Conservation (phyloP, 2,113 vertebrate species). For the Alosa alosa region DNA sequence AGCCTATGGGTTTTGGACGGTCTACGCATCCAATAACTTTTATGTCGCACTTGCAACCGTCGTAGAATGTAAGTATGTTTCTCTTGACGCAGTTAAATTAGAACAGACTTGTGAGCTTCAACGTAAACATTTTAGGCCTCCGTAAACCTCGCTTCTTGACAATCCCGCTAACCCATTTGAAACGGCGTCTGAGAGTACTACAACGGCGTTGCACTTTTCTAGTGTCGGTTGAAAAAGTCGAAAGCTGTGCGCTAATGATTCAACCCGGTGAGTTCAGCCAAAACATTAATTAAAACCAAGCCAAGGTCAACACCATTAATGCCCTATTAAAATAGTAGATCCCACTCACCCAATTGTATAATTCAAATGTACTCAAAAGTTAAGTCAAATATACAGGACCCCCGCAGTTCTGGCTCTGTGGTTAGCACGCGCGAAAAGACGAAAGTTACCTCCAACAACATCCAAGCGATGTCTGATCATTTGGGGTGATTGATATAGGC, state of each 20-base stretch:
- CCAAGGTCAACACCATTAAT: slow-evolving; percentile 67
- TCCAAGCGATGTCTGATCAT: background rate
- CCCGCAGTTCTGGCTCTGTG: background rate
- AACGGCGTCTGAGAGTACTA: background rate
- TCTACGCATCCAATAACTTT: background rate
- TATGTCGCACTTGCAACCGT: background rate
- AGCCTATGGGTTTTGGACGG: background rate
- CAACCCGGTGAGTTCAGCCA: slow-evolving; percentile 34
- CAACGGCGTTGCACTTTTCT: background rate
- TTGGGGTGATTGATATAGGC: background rate
- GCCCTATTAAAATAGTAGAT: slow-evolving; percentile 43
- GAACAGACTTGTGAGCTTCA: background rate
- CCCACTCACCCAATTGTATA: background rate
- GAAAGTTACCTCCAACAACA: background rate
- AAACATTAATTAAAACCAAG: slow-evolving; percentile 51
- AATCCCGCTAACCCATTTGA: background rate
- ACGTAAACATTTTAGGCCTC: background rate
- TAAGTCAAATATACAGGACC: slow-evolving; percentile 20
- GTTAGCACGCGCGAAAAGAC: background rate
- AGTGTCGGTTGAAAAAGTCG: background rate
- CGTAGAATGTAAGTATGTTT: background rate
- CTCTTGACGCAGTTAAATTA: background rate
- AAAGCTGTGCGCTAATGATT: slow-evolving; percentile 23
- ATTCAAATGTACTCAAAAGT: slow-evolving; percentile 27
- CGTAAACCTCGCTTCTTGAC: background rate